Conservation (phyloP, 2,888 invertebrate genomes). For the Tenthredo scrophulariae region DNA sequence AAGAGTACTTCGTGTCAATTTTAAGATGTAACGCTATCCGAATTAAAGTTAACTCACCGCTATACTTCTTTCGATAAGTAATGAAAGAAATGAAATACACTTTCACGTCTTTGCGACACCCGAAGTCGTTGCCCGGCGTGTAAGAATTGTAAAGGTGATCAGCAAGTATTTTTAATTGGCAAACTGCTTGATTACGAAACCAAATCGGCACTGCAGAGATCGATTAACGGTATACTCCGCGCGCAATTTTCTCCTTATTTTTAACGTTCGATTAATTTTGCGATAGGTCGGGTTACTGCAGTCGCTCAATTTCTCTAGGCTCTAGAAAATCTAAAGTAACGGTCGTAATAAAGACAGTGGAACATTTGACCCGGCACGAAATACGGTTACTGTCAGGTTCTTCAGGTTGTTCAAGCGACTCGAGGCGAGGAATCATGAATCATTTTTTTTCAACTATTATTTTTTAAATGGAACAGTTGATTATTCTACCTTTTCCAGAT, state of each 20-base stretch:
- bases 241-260: constrained; percentile 33
- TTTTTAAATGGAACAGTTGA: constrained; percentile 37
- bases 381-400: constrained; percentile 53
- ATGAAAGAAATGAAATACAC: constrained; percentile 50
- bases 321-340: constrained; percentile 47
- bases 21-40: constrained; percentile 12
- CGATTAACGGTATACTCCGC: constrained; percentile 41
- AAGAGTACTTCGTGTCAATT: background rate
- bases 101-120: constrained; percentile 50
- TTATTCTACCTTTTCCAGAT: background rate
- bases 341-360: constrained; percentile 48
- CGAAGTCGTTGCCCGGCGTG: background rate
- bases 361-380: constrained; percentile 53
- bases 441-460: constrained; percentile 17
- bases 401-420: constrained; percentile 49
- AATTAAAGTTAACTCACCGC: constrained; percentile 36
- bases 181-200: constrained; percentile 37
- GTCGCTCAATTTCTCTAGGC: constrained; percentile 47
- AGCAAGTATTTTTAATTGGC: constrained; percentile 45
- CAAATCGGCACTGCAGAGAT: constrained; percentile 10
- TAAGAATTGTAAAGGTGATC: constrained; percentile 50
- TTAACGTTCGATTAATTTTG: constrained; percentile 38
- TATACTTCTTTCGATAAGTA: constrained; percentile 23
- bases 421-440: constrained; percentile 28
- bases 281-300: constrained; percentile 36